A percentile compares a stretch with the other conserved stretches of the same genome.
phyloP scores from a whole-genome alignment of 2,888 invertebrate genomes.

The Aphidoletes aphidimyza region DNA sequence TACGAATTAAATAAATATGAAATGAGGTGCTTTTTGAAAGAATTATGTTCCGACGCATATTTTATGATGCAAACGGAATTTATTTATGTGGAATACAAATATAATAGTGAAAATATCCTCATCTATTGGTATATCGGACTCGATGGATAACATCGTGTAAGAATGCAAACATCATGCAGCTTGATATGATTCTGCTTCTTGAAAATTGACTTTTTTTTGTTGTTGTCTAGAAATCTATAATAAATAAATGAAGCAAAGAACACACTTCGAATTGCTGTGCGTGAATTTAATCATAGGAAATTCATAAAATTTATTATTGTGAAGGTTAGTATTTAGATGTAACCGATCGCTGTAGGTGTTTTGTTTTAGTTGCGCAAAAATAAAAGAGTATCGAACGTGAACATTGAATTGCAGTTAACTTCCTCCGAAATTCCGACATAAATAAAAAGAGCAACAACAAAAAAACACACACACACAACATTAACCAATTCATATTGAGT shows the following conservation, averaged over 20 bases:
- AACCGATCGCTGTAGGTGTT: slow-evolving; percentile 8
- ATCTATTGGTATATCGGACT: background rate
- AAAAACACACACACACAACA: background rate
- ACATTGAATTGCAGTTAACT: background rate
- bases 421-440: background rate
- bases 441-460: background rate
- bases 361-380: background rate
- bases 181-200: no score
- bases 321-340: slow-evolving; percentile 7
- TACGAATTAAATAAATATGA: no score
- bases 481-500: background rate
- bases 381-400: background rate
- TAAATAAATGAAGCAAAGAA: background rate
- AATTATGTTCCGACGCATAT: slow-evolving; percentile 18
- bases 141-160: no score
- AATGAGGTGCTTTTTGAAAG: background rate
- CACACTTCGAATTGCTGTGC: background rate
- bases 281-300: background rate
- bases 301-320: slow-evolving; percentile 28
- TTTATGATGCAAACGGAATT: slow-evolving; percentile 45
- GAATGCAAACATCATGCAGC: no score
- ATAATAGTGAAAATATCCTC: no score
- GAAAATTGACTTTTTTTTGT: no score
- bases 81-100: slow-evolving; percentile 20
- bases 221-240: no score